Conservation (phyloP, 2,113 vertebrate genomes). For the Pluvianellus socialis region DNA sequence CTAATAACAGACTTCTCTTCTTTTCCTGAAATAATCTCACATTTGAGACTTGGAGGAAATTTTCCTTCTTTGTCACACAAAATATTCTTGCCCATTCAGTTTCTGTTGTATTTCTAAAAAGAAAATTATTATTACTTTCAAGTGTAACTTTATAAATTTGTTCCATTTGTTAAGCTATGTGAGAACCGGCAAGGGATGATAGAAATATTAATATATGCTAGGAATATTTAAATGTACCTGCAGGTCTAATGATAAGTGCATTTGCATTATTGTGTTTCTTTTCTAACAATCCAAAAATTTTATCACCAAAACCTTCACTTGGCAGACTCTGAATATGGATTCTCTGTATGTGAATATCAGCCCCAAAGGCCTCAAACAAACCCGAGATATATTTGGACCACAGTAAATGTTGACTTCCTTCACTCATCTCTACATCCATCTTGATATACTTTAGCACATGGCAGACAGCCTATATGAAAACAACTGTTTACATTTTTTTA, state of each 20-base stretch:
- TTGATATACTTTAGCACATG: not conserved
- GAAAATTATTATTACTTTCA: not conserved
- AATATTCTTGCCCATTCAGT: not conserved
- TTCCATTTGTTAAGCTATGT: not conserved
- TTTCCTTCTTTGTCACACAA: not conserved
- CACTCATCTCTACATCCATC: not conserved
- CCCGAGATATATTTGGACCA: not conserved
- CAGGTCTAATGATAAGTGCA: not conserved
- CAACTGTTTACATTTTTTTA: not conserved
- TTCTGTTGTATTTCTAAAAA: not conserved
- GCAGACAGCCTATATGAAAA: not conserved
- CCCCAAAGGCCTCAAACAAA: not conserved
- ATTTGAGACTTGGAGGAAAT: not conserved
- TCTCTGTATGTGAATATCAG: not conserved
- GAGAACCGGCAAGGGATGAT: not conserved
- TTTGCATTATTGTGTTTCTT: not conserved
- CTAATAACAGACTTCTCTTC: not conserved
- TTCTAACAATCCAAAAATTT: not conserved
- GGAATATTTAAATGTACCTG: constrained; percentile 7
- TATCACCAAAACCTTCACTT: not conserved
- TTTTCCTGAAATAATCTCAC: not conserved
- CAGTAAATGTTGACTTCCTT: not conserved
- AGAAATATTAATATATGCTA: not conserved
- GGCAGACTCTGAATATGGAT: not conserved
- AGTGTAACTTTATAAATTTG: not conserved